Conservation (phyloP, 2,113 vertebrate species). For the Anoura caudifer region DNA sequence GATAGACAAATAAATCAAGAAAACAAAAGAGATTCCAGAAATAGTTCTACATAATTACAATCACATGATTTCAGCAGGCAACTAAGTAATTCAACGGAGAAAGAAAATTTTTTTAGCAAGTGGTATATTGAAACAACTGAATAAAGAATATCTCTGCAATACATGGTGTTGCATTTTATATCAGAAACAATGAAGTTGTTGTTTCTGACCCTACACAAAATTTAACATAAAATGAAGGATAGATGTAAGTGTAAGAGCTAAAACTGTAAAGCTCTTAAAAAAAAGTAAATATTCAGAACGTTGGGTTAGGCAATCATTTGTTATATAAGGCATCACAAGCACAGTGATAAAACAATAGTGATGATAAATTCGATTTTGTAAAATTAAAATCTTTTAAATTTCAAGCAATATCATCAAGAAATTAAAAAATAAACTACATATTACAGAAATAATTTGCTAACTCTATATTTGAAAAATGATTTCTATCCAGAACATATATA, state of each 20-base stretch:
- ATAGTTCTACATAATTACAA: neutral
- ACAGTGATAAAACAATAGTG: neutral
- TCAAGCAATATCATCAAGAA: neutral
- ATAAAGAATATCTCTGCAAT: neutral
- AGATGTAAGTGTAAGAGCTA: neutral
- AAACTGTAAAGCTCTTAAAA: neutral
- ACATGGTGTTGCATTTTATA: neutral
- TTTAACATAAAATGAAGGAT: neutral
- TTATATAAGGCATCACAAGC: neutral
- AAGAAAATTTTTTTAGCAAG: neutral
- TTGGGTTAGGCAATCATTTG: neutral
- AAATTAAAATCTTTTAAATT: neutral
- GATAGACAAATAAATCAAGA: neutral
- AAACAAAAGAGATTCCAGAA: neutral
- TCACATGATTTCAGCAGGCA: neutral
- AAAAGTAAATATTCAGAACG: neutral
- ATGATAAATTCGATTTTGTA: neutral
- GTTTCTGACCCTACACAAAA: neutral
- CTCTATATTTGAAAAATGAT: neutral
- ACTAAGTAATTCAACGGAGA: neutral
- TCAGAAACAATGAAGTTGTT: neutral
- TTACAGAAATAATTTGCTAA: neutral
- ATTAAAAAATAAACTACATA: neutral
- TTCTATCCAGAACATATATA: neutral
- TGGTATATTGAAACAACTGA: neutral